phyloP scores from a whole-genome alignment of 2,797 vertebrate genomes.

The Halcyon badia region DNA sequence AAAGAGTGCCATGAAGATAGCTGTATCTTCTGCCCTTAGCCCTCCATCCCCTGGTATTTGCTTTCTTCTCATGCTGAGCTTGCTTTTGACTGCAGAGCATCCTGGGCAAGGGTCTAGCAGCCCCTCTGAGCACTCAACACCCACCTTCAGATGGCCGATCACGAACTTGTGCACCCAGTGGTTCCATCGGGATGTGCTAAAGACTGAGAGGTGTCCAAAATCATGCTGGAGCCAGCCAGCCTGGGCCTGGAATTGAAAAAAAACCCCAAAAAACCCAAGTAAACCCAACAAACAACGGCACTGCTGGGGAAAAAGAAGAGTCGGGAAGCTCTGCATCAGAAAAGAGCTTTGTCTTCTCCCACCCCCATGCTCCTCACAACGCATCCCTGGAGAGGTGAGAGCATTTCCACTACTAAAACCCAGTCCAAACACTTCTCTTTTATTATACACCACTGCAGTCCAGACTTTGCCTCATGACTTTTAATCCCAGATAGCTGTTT shows the following conservation, averaged over 20 bases:
- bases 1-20: background rate
- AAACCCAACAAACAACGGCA: background rate
- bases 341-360: background rate
- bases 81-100: background rate
- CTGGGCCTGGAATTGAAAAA: conserved; percentile 73
- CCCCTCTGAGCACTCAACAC: background rate
- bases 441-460: background rate
- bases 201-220: conserved; percentile 86
- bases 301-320: background rate
- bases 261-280: no score
- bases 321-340: background rate
- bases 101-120: background rate
- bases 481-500: background rate
- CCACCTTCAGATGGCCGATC: conserved; percentile 86
- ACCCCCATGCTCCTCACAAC: background rate
- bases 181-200: conserved; percentile 82
- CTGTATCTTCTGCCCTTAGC: background rate
- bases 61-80: background rate
- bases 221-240: conserved; percentile 88
- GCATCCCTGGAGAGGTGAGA: background rate
- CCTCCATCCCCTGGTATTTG: background rate
- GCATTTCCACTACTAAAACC: background rate
- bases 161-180: conserved; percentile 85
- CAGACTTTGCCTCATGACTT: background rate
- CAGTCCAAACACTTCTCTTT: background rate